Evolutionary conservation across 2,888 invertebrate genomes (phyloP).

Genomic region (Lasioglossum pauxillum): DNA sequence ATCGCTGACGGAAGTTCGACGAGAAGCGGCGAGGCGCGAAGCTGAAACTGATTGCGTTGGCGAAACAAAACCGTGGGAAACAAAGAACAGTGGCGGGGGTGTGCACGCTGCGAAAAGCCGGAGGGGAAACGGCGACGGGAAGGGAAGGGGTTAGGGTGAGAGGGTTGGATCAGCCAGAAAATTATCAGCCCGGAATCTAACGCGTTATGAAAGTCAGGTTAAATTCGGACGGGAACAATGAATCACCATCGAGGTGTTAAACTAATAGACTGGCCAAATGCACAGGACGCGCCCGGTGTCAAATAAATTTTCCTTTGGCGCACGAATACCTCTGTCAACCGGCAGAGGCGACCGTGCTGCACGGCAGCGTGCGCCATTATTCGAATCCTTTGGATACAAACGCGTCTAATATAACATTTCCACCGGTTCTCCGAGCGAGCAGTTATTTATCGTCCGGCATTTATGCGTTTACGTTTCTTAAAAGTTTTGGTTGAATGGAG

Average conservation of each 20-base stretch:
- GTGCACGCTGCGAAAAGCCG: background rate
- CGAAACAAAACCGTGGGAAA: conserved; percentile 46
- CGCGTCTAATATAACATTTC: background rate
- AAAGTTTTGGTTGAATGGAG: background rate
- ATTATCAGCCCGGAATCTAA: conserved; percentile 44
- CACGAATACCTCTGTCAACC: background rate
- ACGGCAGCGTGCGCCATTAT: background rate
- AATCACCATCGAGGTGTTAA: conserved; percentile 19
- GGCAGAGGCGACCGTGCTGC: background rate
- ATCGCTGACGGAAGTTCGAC: conserved; percentile 58
- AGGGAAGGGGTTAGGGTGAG: background rate
- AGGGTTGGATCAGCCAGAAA: conserved; percentile 9
- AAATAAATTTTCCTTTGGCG: conserved; percentile 20
- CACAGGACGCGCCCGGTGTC: conserved; percentile 7
- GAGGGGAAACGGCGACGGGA: background rate
- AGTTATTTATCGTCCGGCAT: background rate
- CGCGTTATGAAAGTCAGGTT: conserved; percentile 41
- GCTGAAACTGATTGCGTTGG: conserved; percentile 53
- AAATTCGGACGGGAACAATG: conserved; percentile 38
- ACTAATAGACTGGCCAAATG: conserved; percentile 23
- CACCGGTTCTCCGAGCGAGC: background rate
- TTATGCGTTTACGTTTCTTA: background rate
- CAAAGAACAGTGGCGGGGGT: background rate
- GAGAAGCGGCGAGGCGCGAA: conserved; percentile 48
- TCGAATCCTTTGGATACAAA: background rate